Evolutionary conservation across 1,140 invertebrate genomes (phyloP), one percentile per base, ranked within the genome.

Genomic region (Papilio helenus): DNA sequence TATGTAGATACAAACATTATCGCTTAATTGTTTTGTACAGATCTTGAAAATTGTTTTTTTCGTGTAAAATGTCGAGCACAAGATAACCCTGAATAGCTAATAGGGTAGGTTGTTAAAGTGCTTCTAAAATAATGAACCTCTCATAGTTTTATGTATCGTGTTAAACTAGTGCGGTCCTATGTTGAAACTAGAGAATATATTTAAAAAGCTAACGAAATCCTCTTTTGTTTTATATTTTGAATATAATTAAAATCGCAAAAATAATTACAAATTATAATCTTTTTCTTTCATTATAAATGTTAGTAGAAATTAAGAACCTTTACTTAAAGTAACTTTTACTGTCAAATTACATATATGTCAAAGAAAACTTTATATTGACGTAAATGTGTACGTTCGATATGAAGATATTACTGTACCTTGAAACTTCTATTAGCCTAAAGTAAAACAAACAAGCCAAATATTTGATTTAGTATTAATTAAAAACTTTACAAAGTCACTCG

Each of bases 401-500:
- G n/a, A 10, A 49, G 12, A 51, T 29, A 23, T 44, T 72, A 72
- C n/a, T n/a, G n/a, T 44, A 51, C 44, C 49, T 49, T 14, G 2
- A 49, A 74, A 29, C 20, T 51, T 29, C 20, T 29, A 49, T 8
- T 12, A 10, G 39, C 44, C 42, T 49, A 42, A 74, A 74, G 42
- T 44, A 74, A 74, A 74, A 26, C 72, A 20, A 29, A 51, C 8
- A 74, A 74, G 72, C 51, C 42, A 51, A 74, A 74, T 20, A 74
- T 74, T 74, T 74, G 23, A 29, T 74, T 74, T 74, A n/a, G 14
- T 74, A 49, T 74, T 74, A 74, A 74, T 74, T 74, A 74, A 49
- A 73, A 74, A 68, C 61, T 68, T 68, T 68, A 68, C 61, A 29
- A 7, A 26, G 26, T 29, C 10, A 26, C 23, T 68, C 26, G 4